These are phyloP conservation scores for Melanostigma gelatinosum DNA, from an alignment of 2,113 vertebrate species.

Conservation along the genomic window DNA sequence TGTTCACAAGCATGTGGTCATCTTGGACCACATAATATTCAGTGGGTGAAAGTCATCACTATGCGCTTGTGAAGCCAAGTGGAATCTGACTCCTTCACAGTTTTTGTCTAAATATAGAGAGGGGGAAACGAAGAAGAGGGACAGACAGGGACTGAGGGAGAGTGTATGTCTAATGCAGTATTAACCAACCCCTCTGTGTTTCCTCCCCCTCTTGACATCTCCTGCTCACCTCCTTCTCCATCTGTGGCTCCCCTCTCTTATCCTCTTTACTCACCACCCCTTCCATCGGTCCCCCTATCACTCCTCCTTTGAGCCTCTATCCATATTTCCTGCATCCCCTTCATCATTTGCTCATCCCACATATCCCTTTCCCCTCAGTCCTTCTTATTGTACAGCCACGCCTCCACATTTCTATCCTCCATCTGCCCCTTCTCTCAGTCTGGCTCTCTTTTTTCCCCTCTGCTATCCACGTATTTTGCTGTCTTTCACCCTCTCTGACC, in stretches of 20 bases:
- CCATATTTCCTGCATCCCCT: constrained; percentile 21
- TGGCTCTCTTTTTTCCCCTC: constrained; percentile 32
- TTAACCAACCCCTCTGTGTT: constrained; percentile 69
- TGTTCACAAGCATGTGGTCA: constrained; percentile 36
- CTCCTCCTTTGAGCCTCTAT: constrained; percentile 45
- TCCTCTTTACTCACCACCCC: constrained; percentile 50
- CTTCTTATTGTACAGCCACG: background rate
- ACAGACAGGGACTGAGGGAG: constrained; percentile 61
- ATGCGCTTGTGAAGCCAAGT: constrained; percentile 71
- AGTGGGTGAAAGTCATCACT: constrained; percentile 72
- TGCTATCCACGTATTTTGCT: constrained; percentile 41
- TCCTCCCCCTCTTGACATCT: constrained; percentile 63
- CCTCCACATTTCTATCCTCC: constrained; percentile 31
- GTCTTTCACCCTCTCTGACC: constrained; percentile 64
- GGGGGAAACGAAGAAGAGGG: constrained; percentile 53
- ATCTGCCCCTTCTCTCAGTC: constrained; percentile 41
- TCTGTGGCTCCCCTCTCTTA: constrained; percentile 63
- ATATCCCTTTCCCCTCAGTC: constrained; percentile 29
- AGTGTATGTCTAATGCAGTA: constrained; percentile 72
- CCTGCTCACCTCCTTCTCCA: constrained; percentile 71
- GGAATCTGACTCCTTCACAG: constrained; percentile 80
- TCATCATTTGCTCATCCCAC: constrained; percentile 10
- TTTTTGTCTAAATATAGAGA: constrained; percentile 82
- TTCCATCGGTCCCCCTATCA: constrained; percentile 60
- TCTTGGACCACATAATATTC: constrained; percentile 51